phyloP scores from a whole-genome alignment of 2,888 invertebrate species.

The Cryptops parisi region DNA sequence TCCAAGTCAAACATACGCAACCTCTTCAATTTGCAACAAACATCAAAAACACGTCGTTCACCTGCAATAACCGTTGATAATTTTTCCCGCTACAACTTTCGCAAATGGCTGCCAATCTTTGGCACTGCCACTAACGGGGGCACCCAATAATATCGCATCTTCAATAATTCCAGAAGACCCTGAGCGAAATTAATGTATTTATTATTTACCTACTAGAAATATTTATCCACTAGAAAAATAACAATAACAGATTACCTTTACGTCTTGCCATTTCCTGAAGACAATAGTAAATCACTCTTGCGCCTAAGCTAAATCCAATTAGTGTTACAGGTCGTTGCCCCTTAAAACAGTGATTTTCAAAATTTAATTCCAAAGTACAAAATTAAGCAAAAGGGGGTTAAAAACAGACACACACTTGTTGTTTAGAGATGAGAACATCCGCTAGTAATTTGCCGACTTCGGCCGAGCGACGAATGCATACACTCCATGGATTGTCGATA shows the following conservation, averaged over 20 bases:
- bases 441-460: slow-evolving; percentile 48
- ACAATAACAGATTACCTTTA: slow-evolving; percentile 2
- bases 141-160: slow-evolving; percentile 47
- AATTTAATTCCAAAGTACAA: background rate
- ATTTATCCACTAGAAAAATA: too few relatives aligned
- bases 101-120: slow-evolving; percentile 41
- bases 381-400: background rate
- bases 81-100: slow-evolving; percentile 44
- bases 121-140: slow-evolving; percentile 44
- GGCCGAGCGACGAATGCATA: slow-evolving; percentile 42
- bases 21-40: too few relatives aligned
- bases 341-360: slow-evolving; percentile 20
- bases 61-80: slow-evolving; percentile 51
- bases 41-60: too few relatives aligned
- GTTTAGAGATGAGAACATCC: slow-evolving; percentile 43
- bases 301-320: slow-evolving; percentile 50
- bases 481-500: slow-evolving; percentile 53
- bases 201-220: too few relatives aligned
- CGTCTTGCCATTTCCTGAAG: slow-evolving; percentile 38
- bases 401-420: slow-evolving; percentile 34
- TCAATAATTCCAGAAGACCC: slow-evolving; percentile 45
- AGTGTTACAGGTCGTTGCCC: slow-evolving; percentile 49
- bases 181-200: too few relatives aligned
- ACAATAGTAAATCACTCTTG: slow-evolving; percentile 50
- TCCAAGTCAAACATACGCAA: too few relatives aligned